Evolutionary conservation across 2,888 invertebrate species (phyloP).

Genomic region (Neoascia interrupta): DNA sequence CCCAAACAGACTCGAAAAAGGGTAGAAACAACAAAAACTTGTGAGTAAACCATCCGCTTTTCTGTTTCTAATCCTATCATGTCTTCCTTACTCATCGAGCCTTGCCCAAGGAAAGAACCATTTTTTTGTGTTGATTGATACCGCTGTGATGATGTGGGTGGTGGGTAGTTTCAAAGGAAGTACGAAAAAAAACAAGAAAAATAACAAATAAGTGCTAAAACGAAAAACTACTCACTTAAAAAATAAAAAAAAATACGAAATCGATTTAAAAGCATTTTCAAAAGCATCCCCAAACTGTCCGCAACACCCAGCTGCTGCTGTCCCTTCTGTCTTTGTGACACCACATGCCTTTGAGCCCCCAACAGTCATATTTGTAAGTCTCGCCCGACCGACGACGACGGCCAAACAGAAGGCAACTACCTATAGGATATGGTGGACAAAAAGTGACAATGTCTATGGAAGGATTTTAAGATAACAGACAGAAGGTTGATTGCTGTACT

Average conservation of each 20-base stretch:
- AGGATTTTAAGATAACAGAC: constrained; percentile 40
- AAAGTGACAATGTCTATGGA: constrained; percentile 36
- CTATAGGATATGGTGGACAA: constrained; percentile 5
- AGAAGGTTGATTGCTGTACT: constrained; percentile 37
- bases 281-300: constrained; percentile 28
- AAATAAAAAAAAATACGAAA: constrained; percentile 42
- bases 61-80: constrained; percentile 40
- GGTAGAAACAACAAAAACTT: constrained; percentile 25
- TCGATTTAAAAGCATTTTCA: constrained; percentile 55
- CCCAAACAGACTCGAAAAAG: constrained; percentile 5
- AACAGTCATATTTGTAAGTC: not conserved
- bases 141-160: constrained; percentile 30
- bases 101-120: constrained; percentile 8
- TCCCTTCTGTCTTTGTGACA: not conserved
- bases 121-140: constrained; percentile 47
- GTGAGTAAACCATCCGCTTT: constrained; percentile 46
- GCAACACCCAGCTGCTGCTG: not conserved
- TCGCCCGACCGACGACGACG: constrained; percentile 13
- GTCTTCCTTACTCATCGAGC: constrained; percentile 4
- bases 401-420: too few relatives aligned
- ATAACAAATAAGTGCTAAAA: constrained; percentile 19
- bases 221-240: constrained; percentile 36
- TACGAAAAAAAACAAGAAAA: not conserved
- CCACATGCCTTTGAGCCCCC: not conserved
- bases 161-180: not conserved